Evolutionary conservation across 2,797 vertebrate genomes (phyloP).

Genomic region (Rousettus madagascariensis): DNA sequence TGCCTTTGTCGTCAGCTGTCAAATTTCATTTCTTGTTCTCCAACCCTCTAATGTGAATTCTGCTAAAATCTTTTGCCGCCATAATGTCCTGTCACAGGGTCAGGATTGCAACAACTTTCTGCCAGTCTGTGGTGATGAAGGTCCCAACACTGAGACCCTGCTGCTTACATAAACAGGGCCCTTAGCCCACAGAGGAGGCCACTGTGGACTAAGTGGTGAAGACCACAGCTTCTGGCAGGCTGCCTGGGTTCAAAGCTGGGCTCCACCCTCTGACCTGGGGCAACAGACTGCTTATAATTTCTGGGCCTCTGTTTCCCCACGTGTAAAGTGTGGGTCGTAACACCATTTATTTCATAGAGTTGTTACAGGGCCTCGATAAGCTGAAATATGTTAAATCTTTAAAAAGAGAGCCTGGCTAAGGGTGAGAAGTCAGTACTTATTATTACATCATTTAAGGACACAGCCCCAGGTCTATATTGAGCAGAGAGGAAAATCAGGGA

Average conservation of each 20-base stretch:
- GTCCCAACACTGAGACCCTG: neutral
- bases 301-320: neutral
- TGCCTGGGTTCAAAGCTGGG: neutral
- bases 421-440: neutral
- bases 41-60: neutral
- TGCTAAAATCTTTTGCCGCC: neutral
- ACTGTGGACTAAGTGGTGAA: accelerated
- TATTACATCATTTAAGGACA: neutral
- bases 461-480: neutral
- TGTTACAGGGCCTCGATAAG: neutral
- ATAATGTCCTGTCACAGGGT: neutral
- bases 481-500: neutral
- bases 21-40: slow-evolving; percentile 47
- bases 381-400: neutral
- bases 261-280: neutral
- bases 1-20: slow-evolving; percentile 1
- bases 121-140: neutral
- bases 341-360: neutral
- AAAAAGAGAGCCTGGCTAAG: neutral
- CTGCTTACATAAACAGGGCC: accelerated
- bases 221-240: neutral
- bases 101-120: neutral
- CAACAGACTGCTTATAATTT: neutral
- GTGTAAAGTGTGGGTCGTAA: neutral
- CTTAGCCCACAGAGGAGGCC: neutral